These are phyloP conservation scores for Palythoa heliodiscus DNA, from an alignment of 92 coral and sea anemone genomes.

Conservation along the genomic window DNA sequence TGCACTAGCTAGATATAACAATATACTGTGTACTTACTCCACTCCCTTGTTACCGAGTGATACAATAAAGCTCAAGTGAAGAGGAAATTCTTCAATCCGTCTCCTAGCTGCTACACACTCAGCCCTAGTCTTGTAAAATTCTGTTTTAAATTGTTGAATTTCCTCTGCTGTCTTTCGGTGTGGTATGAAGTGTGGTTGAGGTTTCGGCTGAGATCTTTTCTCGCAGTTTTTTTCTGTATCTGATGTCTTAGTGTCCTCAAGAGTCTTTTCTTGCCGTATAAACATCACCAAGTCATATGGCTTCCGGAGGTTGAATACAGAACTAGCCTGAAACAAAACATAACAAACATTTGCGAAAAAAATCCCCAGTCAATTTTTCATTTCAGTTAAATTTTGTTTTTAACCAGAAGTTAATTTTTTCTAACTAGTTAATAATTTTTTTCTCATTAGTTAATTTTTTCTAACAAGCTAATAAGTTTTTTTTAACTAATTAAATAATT, in stretches of 20 bases:
- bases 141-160: slow-evolving; percentile 39
- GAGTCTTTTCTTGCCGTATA: slow-evolving; percentile 72
- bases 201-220: slow-evolving; percentile 58
- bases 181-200: slow-evolving; percentile 25
- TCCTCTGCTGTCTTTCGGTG: slow-evolving; percentile 36
- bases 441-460: too few species aligned
- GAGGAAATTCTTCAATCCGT: slow-evolving; percentile 66
- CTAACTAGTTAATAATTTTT: too few species aligned
- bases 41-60: slow-evolving; percentile 79
- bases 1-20: too few species aligned
- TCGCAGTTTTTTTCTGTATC: slow-evolving; percentile 55
- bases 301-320: slow-evolving; percentile 79
- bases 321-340: slow-evolving; percentile 62
- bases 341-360: neutral
- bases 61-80: slow-evolving; percentile 66
- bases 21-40: slow-evolving; percentile 58
- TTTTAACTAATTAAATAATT: too few species aligned
- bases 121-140: slow-evolving; percentile 75
- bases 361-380: too few species aligned
- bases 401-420: too few species aligned
- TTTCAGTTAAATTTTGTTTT: too few species aligned
- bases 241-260: slow-evolving; percentile 48
- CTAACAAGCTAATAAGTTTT: too few species aligned
- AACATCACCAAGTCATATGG: slow-evolving; percentile 89
- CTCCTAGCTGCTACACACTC: slow-evolving; percentile 68